Base-by-base conservation (phyloP, 2,797 vertebrate species). In the Brachymystax lenok region DNA sequence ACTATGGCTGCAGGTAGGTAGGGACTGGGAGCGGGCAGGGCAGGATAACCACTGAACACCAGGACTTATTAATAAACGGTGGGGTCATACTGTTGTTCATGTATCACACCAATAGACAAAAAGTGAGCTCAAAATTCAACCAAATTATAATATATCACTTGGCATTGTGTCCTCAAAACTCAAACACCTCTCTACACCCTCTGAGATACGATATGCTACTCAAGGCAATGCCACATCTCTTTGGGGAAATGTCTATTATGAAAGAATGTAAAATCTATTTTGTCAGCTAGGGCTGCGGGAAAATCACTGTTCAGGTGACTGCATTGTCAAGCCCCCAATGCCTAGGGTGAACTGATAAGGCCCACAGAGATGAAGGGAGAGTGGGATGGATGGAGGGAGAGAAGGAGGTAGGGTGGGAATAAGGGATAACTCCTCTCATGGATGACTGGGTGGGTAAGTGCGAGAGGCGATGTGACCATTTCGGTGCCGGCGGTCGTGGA, bases 1-100 rank as follows among this genome's bases (percentile, higher is more conserved):
- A 82, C 92, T 99, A 70, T 99, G 97, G 98, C 94, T 99, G 17
- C 98, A 99, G 98, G 98, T 99, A 94, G 7, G 28, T 2, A 24
- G 2, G 2, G 6, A n/a, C 24, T 28, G 28, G 66, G 59, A 46
- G 66, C 24, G 1, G 59, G 59, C 3, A 6, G 64, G 27, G 64
- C 54, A 6, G 4, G 54, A 10, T 63, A 24, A 24, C n/a, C 21
- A 24, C 59, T 24, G 24, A 13, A 63, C n/a, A 61, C 5, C 56
- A 21, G 7, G n/a, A 61, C 5, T 61, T 6, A 8, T 61, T 21
- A 61, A 21, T 21, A 61, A n/a, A 56, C 0, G 54, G 5, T 17
- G 56, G 19, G 17, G 17, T n/a, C n/a, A 61, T n/a, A n/a, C 19
- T 21, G 1, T 61, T 61, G 19, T 61, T 61, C 56, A 61, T 61